phyloP scores from a whole-genome alignment of 92 coral and sea anemone species.

The Montipora capitata region DNA sequence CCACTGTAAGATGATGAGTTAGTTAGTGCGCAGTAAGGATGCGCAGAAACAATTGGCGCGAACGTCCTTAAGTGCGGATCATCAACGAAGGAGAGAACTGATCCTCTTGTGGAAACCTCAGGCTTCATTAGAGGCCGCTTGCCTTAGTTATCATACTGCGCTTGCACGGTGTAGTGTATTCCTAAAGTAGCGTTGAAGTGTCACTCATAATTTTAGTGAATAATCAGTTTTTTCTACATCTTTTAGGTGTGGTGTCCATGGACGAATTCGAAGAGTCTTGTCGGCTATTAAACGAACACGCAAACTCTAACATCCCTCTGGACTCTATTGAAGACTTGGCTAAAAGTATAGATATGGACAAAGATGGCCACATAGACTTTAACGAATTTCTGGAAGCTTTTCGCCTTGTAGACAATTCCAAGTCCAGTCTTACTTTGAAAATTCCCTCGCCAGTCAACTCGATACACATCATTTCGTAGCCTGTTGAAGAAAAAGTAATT shows the following conservation, averaged over 20 bases:
- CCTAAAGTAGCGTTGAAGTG: no score
- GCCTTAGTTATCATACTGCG: no score
- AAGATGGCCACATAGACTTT: conserved; percentile 95
- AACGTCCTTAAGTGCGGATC: no score
- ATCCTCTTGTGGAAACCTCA: no score
- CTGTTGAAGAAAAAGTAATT: background rate
- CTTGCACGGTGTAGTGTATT: no score
- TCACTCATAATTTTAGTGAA: background rate
- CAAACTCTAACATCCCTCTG: conserved; percentile 88
- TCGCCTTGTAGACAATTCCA: conserved; percentile 84
- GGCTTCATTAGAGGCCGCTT: no score
- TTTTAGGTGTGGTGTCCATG: conserved; percentile 90
- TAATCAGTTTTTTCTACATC: background rate
- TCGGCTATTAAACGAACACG: conserved; percentile 88
- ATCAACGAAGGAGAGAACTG: no score
- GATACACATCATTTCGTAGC: conserved; percentile 47
- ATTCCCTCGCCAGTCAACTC: conserved; percentile 45
- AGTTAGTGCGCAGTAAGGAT: no score
- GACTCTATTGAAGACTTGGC: conserved; percentile 93
- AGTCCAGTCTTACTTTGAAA: conserved; percentile 31
- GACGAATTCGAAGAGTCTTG: conserved; percentile 93
- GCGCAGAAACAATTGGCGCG: no score
- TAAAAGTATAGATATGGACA: conserved; percentile 92
- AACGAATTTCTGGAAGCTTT: conserved; percentile 98
- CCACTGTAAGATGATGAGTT: no score